Evolutionary conservation across 2,113 vertebrate species (phyloP).

Genomic region (Erpornis zantholeuca): DNA sequence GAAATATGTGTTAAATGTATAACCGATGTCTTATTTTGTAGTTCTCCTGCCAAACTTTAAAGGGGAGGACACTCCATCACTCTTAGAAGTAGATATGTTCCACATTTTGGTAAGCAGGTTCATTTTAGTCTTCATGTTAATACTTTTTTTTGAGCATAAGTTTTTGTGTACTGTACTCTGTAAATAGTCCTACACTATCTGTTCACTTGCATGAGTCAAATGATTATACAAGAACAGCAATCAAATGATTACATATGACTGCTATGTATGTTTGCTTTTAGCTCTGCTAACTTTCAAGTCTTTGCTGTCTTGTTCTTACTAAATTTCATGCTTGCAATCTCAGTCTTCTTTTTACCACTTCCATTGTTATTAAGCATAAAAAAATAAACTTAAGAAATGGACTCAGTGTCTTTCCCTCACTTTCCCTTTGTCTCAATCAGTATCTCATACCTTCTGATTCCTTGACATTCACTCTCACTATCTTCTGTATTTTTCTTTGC

Average conservation of each 20-base stretch:
- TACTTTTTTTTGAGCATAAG: not conserved
- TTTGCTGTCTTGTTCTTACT: not conserved
- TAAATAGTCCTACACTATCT: not conserved
- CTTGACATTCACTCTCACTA: not conserved
- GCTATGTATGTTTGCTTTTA: not conserved
- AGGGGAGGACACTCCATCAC: constrained; percentile 82
- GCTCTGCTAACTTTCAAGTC: not conserved
- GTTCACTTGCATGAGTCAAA: not conserved
- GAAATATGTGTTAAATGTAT: not conserved
- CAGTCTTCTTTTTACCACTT: not conserved
- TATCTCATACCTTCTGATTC: not conserved
- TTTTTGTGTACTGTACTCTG: not conserved
- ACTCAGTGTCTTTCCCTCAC: not conserved
- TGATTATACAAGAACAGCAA: not conserved
- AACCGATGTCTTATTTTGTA: constrained; percentile 53
- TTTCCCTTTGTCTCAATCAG: not conserved
- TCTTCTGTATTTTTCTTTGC: not conserved
- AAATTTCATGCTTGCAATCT: not conserved
- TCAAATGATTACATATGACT: not conserved
- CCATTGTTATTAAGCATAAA: not conserved
- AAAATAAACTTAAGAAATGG: not conserved
- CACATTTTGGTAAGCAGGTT: constrained; percentile 86
- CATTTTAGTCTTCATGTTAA: not conserved
- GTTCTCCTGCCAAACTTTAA: constrained; percentile 84
- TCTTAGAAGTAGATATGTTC: constrained; percentile 92